Evolutionary conservation across 2,113 vertebrate species (phyloP).

Genomic region (Eolophus roseicapilla): DNA sequence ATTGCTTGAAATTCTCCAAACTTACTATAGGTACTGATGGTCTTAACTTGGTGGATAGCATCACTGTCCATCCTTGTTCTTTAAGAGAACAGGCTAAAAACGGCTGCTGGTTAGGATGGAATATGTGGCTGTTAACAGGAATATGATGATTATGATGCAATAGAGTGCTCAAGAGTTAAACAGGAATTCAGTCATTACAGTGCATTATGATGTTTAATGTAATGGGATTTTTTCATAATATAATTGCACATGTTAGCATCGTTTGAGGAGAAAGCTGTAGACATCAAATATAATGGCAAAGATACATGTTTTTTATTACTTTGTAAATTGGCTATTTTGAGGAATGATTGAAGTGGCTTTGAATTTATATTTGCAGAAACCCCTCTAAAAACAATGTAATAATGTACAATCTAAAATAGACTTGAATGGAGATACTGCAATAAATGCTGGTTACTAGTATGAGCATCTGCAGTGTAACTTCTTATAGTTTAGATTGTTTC

Average conservation of each 20-base stretch:
- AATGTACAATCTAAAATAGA: background rate
- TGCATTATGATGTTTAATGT: background rate
- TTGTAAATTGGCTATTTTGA: background rate
- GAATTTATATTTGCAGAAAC: background rate
- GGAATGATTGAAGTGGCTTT: background rate
- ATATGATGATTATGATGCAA: background rate
- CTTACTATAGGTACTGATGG: background rate
- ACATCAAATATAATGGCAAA: background rate
- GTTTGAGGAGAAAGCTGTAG: background rate
- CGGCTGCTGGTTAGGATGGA: background rate
- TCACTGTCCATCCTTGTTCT: background rate
- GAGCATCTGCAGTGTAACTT: background rate
- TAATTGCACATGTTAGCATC: background rate
- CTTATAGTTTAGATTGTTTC: background rate
- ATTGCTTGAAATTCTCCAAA: background rate
- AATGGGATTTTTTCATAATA: background rate
- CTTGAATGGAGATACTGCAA: background rate
- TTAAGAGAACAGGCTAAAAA: background rate
- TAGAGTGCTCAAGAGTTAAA: background rate
- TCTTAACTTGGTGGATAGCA: background rate
- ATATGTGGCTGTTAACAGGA: background rate
- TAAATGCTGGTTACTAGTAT: background rate
- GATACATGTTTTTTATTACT: background rate
- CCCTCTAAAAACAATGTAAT: background rate
- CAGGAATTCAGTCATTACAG: background rate